Conservation (phyloP, 2,797 vertebrate species). For the Cyclopterus lumpus region DNA sequence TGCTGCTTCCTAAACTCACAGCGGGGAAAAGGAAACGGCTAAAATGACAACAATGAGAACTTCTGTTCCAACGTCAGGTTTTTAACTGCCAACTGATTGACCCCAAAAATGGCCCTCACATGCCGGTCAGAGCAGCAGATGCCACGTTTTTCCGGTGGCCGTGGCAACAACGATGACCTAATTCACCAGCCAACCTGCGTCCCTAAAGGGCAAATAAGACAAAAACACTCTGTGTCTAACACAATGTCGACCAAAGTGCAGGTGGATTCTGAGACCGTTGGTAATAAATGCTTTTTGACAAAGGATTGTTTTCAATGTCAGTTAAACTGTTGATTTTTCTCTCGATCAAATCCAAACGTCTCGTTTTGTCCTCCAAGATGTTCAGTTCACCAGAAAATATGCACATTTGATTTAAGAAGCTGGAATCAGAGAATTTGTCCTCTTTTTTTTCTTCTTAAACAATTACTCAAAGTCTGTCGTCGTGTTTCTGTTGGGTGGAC, state of each 20-base stretch:
- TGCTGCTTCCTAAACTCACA: too few relatives aligned
- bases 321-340: too few relatives aligned
- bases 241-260: neutral
- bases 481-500: too few relatives aligned
- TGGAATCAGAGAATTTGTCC: too few relatives aligned
- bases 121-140: constrained; percentile 15
- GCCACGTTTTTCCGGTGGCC: constrained; percentile 22
- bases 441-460: too few relatives aligned
- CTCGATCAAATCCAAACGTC: too few relatives aligned
- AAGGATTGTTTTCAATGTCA: too few relatives aligned
- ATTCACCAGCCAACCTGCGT: constrained; percentile 39
- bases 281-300: too few relatives aligned
- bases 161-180: constrained; percentile 53
- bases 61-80: neutral
- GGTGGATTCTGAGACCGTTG: neutral
- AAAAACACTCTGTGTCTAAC: neutral
- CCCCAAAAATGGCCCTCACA: neutral
- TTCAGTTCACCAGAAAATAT: too few relatives aligned
- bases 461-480: too few relatives aligned
- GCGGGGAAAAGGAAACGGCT: neutral
- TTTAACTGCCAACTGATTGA: neutral
- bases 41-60: neutral
- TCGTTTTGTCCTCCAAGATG: too few relatives aligned
- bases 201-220: constrained; percentile 41
- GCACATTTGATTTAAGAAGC: too few relatives aligned